Conservation (phyloP, 2,888 invertebrate species). For the Ceraclea dissimilis region DNA sequence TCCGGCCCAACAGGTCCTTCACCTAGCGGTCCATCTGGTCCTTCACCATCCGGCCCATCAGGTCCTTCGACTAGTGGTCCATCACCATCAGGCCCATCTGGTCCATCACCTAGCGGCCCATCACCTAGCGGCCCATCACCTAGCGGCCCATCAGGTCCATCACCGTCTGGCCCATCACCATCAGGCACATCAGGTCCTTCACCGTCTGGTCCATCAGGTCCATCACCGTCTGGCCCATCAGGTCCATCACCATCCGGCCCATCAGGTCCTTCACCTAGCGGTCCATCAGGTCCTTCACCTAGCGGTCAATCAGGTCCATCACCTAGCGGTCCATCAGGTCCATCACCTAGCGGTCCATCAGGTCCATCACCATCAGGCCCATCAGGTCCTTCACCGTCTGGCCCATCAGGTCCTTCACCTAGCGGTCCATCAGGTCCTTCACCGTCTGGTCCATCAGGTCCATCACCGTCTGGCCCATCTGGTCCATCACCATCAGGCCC, state of each 20-base stretch:
- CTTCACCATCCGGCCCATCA: not conserved
- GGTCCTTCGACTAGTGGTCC: not conserved
- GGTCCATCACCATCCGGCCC: not conserved
- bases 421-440: too few species aligned
- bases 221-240: not conserved
- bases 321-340: not conserved
- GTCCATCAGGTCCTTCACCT: not conserved
- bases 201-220: not conserved
- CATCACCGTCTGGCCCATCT: too few species aligned
- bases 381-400: not conserved
- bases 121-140: not conserved
- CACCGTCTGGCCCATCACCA: not conserved
- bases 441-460: too few species aligned
- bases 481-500: too few species aligned
- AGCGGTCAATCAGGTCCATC: not conserved
- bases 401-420: too few species aligned
- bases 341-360: not conserved
- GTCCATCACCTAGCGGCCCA: not conserved
- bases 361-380: not conserved
- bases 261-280: not conserved
- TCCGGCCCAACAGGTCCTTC: not conserved
- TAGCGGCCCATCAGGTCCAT: not conserved
- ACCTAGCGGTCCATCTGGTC: not conserved
- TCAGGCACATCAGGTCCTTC: not conserved
- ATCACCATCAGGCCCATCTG: not conserved